Evolutionary conservation across 2,888 invertebrate species (phyloP).

Genomic region (Hydrotaea cyrtoneurina): DNA sequence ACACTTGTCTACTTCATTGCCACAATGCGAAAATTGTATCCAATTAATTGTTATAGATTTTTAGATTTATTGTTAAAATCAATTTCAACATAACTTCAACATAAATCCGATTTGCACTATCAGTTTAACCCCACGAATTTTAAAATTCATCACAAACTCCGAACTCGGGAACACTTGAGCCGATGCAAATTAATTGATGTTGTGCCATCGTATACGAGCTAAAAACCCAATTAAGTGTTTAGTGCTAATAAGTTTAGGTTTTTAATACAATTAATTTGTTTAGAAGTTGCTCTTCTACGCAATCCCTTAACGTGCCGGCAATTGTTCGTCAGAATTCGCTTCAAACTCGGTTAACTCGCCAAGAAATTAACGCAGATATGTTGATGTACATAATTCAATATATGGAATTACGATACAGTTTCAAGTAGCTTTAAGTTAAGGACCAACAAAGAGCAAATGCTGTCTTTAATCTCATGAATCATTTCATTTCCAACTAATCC

Average conservation of each 20-base stretch:
- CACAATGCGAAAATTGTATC: no score
- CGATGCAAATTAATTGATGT: background rate
- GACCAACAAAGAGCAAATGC: background rate
- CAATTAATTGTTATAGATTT: no score
- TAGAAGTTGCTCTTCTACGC: background rate
- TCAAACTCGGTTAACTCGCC: background rate
- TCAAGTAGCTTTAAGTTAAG: background rate
- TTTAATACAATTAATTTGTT: slow-evolving; percentile 27
- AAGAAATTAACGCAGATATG: background rate
- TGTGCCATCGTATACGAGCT: background rate
- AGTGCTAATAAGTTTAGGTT: slow-evolving; percentile 25
- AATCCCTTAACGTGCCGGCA: background rate
- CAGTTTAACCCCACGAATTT: background rate
- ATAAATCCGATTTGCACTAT: slow-evolving; percentile 20
- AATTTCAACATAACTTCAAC: background rate
- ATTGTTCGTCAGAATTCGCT: background rate
- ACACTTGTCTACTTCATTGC: no score
- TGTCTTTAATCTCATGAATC: slow-evolving; percentile 22
- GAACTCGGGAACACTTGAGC: no score
- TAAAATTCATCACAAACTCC: background rate
- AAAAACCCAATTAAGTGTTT: slow-evolving; percentile 22
- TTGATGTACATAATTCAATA: background rate
- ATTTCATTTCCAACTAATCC: slow-evolving; percentile 42
- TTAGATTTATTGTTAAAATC: no score
- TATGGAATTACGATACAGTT: background rate